Base-by-base conservation (phyloP, 2,797 vertebrate species). In the Amphiprion clarkii region DNA sequence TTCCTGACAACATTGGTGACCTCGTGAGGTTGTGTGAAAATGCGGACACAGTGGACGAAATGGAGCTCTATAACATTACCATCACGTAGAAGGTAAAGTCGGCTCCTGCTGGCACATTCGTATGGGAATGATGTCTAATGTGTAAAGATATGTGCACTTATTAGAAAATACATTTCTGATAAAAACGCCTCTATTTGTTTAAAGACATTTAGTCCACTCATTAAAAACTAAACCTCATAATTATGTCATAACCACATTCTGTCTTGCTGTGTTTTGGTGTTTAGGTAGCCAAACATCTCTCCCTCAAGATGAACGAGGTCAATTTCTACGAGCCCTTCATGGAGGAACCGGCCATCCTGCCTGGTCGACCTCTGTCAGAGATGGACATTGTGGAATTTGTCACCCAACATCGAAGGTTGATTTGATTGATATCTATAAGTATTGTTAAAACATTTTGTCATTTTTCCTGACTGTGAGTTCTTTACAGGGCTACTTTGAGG, bases 281-380 rank as follows among this genome's bases (percentile, higher is more conserved):
- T 53, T 76, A 99, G 98, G 97, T 98, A 33, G 97, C 97, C 70
- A 99, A 98, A 94, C 97, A 98, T 68, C 92, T 99, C n/a, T 97
- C 97, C 33, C 94, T 99, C 68, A 99, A 98, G 93, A 96, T 98
- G 92, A 99, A 99, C 0, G 97, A 98, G 85, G 96, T 99, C 39
- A 96, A 99, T 83, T 99, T 99, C 88, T 99, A 98, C 0, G 98
- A 99, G 88, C 96, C 98, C 0, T 99, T 99, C 84, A 99, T 99
- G 98, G 96, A 98, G 3, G 97, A 99, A 21, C 96, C 97, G 0
- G 91, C 95, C 67, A 94, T 96, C 70, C 92, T 99, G 71, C 98
- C 98, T 0, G 95, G 96, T 48, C 97, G 98, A 65, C 97, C 97
- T 17, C 94, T 98, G 76, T 93, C 96, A 0, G 97, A 99, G 88